Percentiles rank a stretch among this genome's conserved stretches.
These are phyloP conservation scores for Idaea straminata DNA, from an alignment of 2,888 invertebrate species.

Conservation along the genomic window DNA sequence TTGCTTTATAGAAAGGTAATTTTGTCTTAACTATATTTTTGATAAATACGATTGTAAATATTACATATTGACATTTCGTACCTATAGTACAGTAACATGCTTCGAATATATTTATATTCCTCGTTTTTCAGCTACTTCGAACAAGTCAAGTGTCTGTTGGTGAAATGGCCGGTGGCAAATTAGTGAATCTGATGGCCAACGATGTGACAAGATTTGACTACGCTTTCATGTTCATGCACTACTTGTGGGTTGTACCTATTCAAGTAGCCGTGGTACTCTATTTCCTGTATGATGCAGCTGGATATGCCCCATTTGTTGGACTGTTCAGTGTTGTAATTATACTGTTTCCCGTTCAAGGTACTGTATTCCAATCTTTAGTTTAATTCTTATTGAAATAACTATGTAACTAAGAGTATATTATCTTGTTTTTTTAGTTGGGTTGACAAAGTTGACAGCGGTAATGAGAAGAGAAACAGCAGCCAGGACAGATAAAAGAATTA, in stretches of 20 bases:
- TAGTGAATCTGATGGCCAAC: conserved; percentile 91
- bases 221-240: conserved; percentile 85
- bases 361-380: neutral
- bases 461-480: conserved; percentile 81
- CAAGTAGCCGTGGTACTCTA: conserved; percentile 80
- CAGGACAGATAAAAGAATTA: conserved; percentile 90
- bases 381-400: neutral
- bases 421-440: conserved; percentile 45
- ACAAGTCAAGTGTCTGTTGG: conserved; percentile 86
- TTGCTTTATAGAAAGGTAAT: conserved; percentile 88
- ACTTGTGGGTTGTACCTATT: conserved; percentile 88
- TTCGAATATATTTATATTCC: neutral
- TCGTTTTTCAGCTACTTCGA: conserved; percentile 81
- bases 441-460: conserved; percentile 60
- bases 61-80: neutral
- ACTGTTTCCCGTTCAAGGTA: conserved; percentile 79
- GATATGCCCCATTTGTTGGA: conserved; percentile 65
- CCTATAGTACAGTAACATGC: neutral
- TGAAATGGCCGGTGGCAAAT: conserved; percentile 85
- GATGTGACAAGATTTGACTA: conserved; percentile 91
- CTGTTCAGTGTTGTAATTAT: conserved; percentile 73
- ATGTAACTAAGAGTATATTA: neutral
- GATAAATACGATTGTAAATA: neutral
- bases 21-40: neutral
- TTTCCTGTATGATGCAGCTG: conserved; percentile 56